Conservation (phyloP, 2,113 vertebrate species). For the Gila orcuttii region DNA sequence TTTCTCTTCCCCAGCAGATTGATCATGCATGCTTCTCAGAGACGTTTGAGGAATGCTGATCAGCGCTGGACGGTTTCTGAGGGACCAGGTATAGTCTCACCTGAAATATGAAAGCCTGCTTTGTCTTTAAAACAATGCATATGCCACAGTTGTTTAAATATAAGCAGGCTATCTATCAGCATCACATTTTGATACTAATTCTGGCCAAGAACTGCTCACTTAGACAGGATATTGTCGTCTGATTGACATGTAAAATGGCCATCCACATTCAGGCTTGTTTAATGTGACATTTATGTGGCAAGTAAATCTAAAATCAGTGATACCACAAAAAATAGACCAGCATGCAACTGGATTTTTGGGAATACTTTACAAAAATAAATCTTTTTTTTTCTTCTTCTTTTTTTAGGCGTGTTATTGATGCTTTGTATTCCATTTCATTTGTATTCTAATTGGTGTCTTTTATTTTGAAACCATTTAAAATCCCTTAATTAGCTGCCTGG, state of each 20-base stretch:
- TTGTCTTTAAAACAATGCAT: not conserved
- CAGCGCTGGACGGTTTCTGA: not conserved
- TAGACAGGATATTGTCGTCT: not conserved
- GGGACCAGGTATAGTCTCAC: not conserved
- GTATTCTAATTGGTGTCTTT: no score
- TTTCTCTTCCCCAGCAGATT: not conserved
- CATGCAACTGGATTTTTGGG: not conserved
- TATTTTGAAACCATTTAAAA: no score
- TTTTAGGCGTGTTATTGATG: no score
- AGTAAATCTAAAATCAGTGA: not conserved
- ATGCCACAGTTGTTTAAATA: not conserved
- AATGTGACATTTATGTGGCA: not conserved
- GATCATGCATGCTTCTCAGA: conserved; percentile 11
- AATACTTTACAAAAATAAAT: no score
- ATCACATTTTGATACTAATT: not conserved
- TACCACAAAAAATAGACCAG: not conserved
- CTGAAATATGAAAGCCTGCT: not conserved
- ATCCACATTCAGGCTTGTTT: not conserved
- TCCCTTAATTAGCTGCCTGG: no score
- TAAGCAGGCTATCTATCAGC: not conserved
- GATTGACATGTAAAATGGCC: not conserved
- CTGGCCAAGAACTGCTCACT: not conserved
- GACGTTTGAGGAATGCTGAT: conserved; percentile 18
- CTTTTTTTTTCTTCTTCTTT: no score
- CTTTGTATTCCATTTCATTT: no score